Conservation (phyloP, 2,888 invertebrate genomes). For the Lasiommata megera region DNA sequence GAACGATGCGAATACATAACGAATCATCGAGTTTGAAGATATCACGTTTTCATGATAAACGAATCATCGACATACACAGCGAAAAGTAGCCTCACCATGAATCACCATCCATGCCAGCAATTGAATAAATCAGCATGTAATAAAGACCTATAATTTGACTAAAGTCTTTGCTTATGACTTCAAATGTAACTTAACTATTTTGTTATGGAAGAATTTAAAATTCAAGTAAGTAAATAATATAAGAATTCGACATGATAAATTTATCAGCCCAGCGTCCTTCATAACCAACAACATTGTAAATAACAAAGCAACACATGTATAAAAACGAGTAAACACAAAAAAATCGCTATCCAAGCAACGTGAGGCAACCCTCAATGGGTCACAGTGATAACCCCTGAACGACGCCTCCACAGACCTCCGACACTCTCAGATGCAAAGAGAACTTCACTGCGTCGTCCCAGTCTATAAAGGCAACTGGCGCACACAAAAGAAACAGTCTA, state of each 20-base stretch:
- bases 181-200: no score
- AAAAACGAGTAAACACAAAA: slow-evolving; percentile 32
- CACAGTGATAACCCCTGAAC: slow-evolving; percentile 64
- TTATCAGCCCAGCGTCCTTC: not conserved
- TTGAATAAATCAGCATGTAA: no score
- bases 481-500: slow-evolving; percentile 70
- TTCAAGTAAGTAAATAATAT: no score
- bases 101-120: no score
- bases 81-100: no score
- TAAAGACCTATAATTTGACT: no score
- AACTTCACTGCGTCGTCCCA: slow-evolving; percentile 63
- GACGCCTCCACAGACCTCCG: slow-evolving; percentile 54
- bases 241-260: not conserved
- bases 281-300: slow-evolving; percentile 10
- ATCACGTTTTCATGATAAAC: no score
- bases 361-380: slow-evolving; percentile 54
- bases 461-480: slow-evolving; percentile 73
- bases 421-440: slow-evolving; percentile 52
- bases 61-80: no score
- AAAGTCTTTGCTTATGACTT: no score
- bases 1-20: no score
- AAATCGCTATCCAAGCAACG: slow-evolving; percentile 47
- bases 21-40: no score
- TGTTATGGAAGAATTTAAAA: no score
- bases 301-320: slow-evolving; percentile 6